Percentiles rank a stretch among this genome's conserved stretches.
These are phyloP conservation scores for Meloidogyne exigua DNA, from an alignment of 1,140 invertebrate species.

Conservation along the genomic window DNA sequence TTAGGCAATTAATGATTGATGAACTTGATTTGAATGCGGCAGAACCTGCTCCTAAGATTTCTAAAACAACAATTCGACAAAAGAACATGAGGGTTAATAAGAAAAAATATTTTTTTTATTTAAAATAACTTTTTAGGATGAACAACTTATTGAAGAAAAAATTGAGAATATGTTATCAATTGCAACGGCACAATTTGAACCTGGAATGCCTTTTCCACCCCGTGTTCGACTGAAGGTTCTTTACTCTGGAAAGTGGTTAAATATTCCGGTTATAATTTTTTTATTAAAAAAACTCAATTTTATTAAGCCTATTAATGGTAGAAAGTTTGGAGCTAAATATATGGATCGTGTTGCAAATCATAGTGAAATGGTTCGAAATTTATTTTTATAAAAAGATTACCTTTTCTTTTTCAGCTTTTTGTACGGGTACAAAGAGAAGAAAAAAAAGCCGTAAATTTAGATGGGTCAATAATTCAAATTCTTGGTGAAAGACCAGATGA, in stretches of 20 bases:
- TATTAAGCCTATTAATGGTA: slow-evolving; percentile 46
- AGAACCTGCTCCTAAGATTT: slow-evolving; percentile 31
- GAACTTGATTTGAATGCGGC: slow-evolving; percentile 44
- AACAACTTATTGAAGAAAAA: slow-evolving; percentile 43
- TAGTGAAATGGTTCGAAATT: slow-evolving; percentile 46
- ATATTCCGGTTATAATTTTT: slow-evolving; percentile 47
- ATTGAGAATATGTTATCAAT: slow-evolving; percentile 49
- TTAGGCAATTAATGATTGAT: slow-evolving; percentile 51
- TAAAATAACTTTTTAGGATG: slow-evolving; percentile 44
- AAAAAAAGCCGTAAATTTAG: slow-evolving; percentile 22
- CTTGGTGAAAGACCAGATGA: slow-evolving; percentile 7
- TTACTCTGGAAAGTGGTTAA: slow-evolving; percentile 52
- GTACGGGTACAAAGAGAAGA: slow-evolving; percentile 19
- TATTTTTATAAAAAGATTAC: not conserved
- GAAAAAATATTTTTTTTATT: not conserved
- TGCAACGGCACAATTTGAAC: slow-evolving; percentile 31
- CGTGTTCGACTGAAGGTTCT: slow-evolving; percentile 52
- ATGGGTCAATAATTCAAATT: slow-evolving; percentile 19
- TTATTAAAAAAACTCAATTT: not conserved
- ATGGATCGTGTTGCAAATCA: slow-evolving; percentile 49
- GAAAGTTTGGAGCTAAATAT: slow-evolving; percentile 40
- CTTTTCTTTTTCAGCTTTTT: not conserved
- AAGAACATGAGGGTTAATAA: slow-evolving; percentile 30
- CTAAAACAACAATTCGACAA: slow-evolving; percentile 32
- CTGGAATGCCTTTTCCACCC: slow-evolving; percentile 48